phyloP scores from a whole-genome alignment of 2,113 vertebrate species.

The Oxygymnocypris stewartii region DNA sequence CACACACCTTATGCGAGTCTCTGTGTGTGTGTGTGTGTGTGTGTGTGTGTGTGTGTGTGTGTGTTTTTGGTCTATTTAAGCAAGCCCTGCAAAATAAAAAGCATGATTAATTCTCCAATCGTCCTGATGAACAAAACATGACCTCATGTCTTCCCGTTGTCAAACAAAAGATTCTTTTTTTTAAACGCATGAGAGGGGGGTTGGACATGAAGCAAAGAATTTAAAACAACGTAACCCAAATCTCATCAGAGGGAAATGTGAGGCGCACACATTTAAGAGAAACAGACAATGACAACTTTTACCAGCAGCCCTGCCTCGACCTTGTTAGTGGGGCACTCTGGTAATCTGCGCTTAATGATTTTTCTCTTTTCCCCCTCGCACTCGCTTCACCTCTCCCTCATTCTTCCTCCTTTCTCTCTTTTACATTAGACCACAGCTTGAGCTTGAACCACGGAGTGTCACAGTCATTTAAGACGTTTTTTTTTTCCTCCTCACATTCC shows the following conservation, averaged over 20 bases:
- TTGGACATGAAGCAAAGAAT: constrained; percentile 45
- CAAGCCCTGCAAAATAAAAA: constrained; percentile 51
- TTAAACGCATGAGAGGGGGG: background rate
- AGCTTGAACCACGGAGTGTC: constrained; percentile 85
- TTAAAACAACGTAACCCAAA: constrained; percentile 34
- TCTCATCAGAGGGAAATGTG: constrained; percentile 48
- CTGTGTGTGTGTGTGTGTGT: background rate
- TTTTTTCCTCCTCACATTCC: constrained; percentile 85
- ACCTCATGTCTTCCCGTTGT: constrained; percentile 68
- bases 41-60: constrained; percentile 20
- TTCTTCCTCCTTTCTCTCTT: constrained; percentile 55
- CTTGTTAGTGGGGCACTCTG: constrained; percentile 81
- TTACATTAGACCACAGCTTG: constrained; percentile 86
- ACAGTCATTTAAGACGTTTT: constrained; percentile 88
- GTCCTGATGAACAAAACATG: constrained; percentile 61
- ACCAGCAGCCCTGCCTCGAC: constrained; percentile 77
- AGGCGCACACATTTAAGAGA: constrained; percentile 48
- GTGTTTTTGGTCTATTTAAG: constrained; percentile 58
- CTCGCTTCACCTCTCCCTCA: constrained; percentile 45
- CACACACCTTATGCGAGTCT: background rate
- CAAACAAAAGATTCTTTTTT: constrained; percentile 64
- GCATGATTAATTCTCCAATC: constrained; percentile 60
- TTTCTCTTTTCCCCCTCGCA: constrained; percentile 55
- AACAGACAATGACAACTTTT: constrained; percentile 65
- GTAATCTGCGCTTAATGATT: constrained; percentile 89